Evolutionary conservation across 2,888 invertebrate species (phyloP).

Genomic region (Zeuzera pyrina): DNA sequence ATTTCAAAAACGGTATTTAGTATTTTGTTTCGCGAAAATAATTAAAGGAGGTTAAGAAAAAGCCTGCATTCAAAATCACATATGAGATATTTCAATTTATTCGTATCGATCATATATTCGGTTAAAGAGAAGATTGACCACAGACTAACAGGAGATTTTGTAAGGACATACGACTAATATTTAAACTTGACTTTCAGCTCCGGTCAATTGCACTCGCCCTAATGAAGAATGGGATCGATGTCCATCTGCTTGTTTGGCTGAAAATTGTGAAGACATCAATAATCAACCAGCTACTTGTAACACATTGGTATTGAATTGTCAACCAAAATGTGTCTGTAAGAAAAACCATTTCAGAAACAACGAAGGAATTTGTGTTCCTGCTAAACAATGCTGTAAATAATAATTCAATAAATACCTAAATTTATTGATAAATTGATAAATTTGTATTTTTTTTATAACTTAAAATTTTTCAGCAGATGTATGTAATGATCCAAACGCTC

Average conservation of each 20-base stretch:
- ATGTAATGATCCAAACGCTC: conserved; percentile 13
- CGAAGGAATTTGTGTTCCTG: conserved; percentile 22
- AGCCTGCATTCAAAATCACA: too few relatives aligned
- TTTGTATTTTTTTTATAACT: background rate
- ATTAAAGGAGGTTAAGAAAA: too few relatives aligned
- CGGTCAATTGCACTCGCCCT: conserved; percentile 27
- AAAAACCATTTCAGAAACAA: conserved; percentile 22
- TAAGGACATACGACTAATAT: too few relatives aligned
- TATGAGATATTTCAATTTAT: too few relatives aligned
- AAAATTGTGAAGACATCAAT: conserved; percentile 25
- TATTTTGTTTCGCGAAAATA: too few relatives aligned
- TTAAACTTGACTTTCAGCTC: conserved; percentile 20
- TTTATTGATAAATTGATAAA: too few relatives aligned
- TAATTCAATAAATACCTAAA: background rate
- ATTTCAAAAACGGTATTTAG: too few relatives aligned
- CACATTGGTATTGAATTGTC: conserved; percentile 26
- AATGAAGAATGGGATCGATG: conserved; percentile 29
- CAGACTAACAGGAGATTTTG: too few relatives aligned
- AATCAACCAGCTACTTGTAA: conserved; percentile 22
- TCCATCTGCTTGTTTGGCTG: conserved; percentile 25
- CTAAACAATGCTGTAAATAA: conserved; percentile 20
- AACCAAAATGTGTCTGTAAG: conserved; percentile 30
- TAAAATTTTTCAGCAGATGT: conserved; percentile 4
- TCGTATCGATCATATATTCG: too few relatives aligned
- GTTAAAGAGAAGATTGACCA: too few relatives aligned